phyloP scores from a whole-genome alignment of 2,888 invertebrate species.

The Teinopalpus imperialis region DNA sequence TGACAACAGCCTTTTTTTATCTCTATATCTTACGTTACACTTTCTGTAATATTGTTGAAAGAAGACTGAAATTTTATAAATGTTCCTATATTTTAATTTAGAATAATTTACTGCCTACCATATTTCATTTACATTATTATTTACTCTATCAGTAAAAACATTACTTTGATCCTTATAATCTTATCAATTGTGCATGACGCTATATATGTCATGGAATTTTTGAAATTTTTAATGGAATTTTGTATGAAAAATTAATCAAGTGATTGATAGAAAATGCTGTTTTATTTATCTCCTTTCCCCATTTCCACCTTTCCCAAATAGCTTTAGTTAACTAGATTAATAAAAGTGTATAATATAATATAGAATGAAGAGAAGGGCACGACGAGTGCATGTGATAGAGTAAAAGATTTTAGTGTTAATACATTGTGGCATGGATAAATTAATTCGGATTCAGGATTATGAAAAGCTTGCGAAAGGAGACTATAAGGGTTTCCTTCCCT shows the following conservation, averaged over 20 bases:
- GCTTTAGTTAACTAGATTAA: too few species aligned
- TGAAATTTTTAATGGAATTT: slow-evolving; percentile 81
- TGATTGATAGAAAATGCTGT: slow-evolving; percentile 72
- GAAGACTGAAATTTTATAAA: slow-evolving; percentile 78
- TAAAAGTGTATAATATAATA: too few species aligned
- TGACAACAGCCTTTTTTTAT: slow-evolving; percentile 66
- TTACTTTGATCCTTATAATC: slow-evolving; percentile 74
- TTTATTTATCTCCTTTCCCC: slow-evolving; percentile 43
- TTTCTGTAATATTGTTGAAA: slow-evolving; percentile 72
- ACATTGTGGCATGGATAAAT: too few species aligned
- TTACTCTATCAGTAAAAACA: slow-evolving; percentile 68
- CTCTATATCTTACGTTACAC: slow-evolving; percentile 64
- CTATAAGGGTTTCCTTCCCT: too few species aligned
- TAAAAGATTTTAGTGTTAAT: too few species aligned
- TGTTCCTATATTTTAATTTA: slow-evolving; percentile 82
- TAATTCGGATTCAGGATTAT: too few species aligned
- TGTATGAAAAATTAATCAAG: slow-evolving; percentile 79
- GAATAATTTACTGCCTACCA: slow-evolving; percentile 76
- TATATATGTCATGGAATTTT: slow-evolving; percentile 79
- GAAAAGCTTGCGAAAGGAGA: too few species aligned
- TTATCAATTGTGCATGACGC: slow-evolving; percentile 79
- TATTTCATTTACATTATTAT: slow-evolving; percentile 71
- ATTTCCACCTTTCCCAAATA: too few species aligned
- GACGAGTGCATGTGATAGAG: too few species aligned
- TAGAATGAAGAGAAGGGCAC: too few species aligned